Percentiles rank a stretch among this genome's conserved stretches.
Conservation (phyloP, 2,888 invertebrate genomes). For the Carabus problematicus region DNA sequence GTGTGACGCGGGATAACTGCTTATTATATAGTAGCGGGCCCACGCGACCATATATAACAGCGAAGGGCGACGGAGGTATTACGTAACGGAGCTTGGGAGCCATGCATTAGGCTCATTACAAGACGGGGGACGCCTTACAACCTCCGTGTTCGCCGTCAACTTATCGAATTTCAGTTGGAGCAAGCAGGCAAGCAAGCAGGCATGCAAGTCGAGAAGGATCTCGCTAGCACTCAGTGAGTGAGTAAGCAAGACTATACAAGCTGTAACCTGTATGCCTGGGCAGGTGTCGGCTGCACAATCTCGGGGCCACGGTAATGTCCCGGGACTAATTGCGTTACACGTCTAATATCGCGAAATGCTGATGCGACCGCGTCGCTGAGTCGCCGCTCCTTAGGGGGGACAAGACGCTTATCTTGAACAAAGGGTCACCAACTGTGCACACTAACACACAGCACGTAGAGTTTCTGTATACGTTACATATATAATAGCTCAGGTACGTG, state of each 20-base stretch:
- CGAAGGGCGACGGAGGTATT: constrained; percentile 20
- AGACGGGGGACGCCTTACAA: constrained; percentile 16
- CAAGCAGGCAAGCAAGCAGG: neutral
- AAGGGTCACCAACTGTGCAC: neutral
- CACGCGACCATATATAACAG: constrained; percentile 42
- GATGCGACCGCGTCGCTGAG: neutral
- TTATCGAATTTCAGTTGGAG: constrained; percentile 10
- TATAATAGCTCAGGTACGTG: neutral
- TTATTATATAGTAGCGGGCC: constrained; percentile 47
- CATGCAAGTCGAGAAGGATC: too few species aligned
- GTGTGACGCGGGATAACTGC: constrained; percentile 46
- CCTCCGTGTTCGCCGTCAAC: constrained; percentile 22
- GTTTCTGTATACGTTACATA: neutral
- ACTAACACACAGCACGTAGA: neutral
- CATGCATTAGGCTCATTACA: constrained; percentile 49
- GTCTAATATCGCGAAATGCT: constrained; percentile 11
- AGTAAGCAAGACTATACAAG: too few species aligned
- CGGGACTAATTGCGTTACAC: constrained; percentile 6
- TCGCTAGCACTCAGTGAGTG: too few species aligned
- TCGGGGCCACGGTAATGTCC: constrained; percentile 2
- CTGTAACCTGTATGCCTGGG: neutral
- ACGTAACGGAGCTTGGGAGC: constrained; percentile 49
- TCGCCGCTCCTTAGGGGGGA: neutral
- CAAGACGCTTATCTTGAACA: neutral
- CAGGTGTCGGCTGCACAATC: constrained; percentile 12